Evolutionary conservation across 1,140 invertebrate species (phyloP).

Genomic region (Episyrphus balteatus): DNA sequence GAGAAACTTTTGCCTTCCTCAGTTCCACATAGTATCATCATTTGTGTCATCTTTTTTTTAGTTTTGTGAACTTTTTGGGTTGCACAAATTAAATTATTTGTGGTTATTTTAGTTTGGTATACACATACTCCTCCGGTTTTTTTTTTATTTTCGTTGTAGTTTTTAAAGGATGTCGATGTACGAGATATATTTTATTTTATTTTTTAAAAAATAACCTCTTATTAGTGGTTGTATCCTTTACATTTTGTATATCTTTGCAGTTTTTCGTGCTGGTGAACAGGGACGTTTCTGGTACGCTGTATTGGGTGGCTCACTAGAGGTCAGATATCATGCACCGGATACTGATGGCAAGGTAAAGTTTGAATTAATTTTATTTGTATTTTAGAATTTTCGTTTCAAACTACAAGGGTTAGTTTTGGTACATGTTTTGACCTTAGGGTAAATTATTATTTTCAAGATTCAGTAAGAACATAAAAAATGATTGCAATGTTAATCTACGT

Average conservation of each 20-base stretch:
- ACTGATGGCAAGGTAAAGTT: conserved; percentile 42
- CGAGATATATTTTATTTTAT: not conserved
- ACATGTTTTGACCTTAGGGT: too few relatives aligned
- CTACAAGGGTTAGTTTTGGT: too few relatives aligned
- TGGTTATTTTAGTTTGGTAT: not conserved
- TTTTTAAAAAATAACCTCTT: conserved; percentile 4
- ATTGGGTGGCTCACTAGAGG: conserved; percentile 57
- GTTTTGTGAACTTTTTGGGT: not conserved
- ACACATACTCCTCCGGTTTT: not conserved
- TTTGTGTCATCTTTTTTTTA: not conserved
- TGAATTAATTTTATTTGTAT: not conserved
- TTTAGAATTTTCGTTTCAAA: not conserved
- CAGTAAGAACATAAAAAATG: too few relatives aligned
- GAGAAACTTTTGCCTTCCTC: not conserved
- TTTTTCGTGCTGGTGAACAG: conserved; percentile 65
- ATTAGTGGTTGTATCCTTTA: conserved; percentile 4
- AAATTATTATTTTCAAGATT: not conserved
- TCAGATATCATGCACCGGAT: conserved; percentile 47
- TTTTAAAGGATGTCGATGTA: too few relatives aligned
- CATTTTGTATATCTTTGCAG: conserved; percentile 40
- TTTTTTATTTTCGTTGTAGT: not conserved
- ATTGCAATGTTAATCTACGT: too few relatives aligned
- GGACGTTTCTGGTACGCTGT: conserved; percentile 71
- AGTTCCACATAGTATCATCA: conserved; percentile 2
- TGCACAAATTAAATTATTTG: not conserved